Evolutionary conservation across 2,113 vertebrate genomes (phyloP).

Genomic region (Bostrychus sinensis): DNA sequence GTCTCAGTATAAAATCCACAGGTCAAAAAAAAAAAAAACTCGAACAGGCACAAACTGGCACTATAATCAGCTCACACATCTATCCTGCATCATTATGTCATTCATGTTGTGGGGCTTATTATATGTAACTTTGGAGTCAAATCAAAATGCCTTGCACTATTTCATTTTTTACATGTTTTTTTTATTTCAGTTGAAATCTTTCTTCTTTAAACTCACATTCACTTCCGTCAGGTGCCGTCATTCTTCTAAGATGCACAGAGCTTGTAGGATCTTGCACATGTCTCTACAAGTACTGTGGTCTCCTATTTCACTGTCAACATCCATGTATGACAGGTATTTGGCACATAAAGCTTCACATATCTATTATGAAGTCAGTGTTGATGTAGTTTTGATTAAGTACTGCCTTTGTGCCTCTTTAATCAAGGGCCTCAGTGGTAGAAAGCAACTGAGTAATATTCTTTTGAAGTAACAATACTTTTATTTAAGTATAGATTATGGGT

Average conservation of each 20-base stretch:
- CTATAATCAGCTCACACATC: conserved; percentile 23
- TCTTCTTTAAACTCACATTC: neutral
- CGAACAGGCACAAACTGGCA: conserved; percentile 25
- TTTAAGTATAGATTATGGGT: neutral
- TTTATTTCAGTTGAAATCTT: neutral
- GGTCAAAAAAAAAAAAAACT: conserved; percentile 24
- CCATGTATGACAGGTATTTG: conserved; percentile 52
- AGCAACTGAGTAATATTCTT: too few relatives aligned
- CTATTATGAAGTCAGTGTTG: too few relatives aligned
- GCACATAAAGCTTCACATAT: neutral
- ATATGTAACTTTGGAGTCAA: neutral
- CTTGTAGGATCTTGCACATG: conserved; percentile 38
- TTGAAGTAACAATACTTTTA: too few relatives aligned
- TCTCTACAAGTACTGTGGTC: conserved; percentile 32
- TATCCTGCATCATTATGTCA: conserved; percentile 24
- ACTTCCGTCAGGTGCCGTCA: conserved; percentile 5
- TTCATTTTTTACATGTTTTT: neutral
- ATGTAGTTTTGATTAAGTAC: too few relatives aligned
- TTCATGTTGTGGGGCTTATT: neutral
- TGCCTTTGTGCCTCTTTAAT: neutral
- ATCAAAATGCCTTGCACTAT: neutral
- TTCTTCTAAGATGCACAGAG: conserved; percentile 23
- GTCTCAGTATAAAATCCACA: conserved; percentile 48
- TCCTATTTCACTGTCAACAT: conserved; percentile 48
- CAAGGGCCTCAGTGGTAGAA: neutral